Percentiles rank a stretch among this genome's conserved stretches.
phyloP scores from a whole-genome alignment of 2,113 vertebrate genomes.

The Hyperopisus bebe region DNA sequence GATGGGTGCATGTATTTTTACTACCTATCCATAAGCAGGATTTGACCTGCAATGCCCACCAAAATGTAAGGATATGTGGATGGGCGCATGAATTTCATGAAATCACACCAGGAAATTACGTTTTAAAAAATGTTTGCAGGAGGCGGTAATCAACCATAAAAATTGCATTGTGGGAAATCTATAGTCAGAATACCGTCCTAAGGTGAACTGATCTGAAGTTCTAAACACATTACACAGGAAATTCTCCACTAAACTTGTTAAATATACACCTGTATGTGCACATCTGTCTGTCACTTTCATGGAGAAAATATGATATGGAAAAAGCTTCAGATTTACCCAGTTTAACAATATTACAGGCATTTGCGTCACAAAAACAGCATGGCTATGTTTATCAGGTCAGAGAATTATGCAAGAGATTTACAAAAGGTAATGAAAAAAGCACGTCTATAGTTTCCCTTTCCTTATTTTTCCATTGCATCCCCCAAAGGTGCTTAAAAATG shows the following conservation, averaged over 20 bases:
- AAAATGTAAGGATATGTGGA: background rate
- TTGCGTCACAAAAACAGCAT: background rate
- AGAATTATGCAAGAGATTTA: background rate
- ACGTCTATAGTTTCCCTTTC: background rate
- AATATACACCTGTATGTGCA: background rate
- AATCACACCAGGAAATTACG: background rate
- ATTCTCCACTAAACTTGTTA: background rate
- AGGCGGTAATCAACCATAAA: background rate
- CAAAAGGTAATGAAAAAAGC: background rate
- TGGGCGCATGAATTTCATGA: background rate
- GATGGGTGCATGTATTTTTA: background rate
- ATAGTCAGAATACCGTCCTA: background rate
- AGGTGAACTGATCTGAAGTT: background rate
- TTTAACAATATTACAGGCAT: background rate
- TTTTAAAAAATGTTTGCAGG: background rate
- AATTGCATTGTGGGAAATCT: background rate
- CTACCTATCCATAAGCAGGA: background rate
- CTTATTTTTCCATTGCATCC: background rate
- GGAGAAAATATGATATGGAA: background rate
- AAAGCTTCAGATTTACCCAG: background rate
- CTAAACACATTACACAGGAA: background rate
- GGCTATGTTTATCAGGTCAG: background rate
- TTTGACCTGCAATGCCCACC: background rate
- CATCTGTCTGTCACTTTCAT: background rate
- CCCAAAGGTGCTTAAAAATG: background rate